phyloP scores from a whole-genome alignment of 2,797 vertebrate species.

The Arctocebus calabarensis region DNA sequence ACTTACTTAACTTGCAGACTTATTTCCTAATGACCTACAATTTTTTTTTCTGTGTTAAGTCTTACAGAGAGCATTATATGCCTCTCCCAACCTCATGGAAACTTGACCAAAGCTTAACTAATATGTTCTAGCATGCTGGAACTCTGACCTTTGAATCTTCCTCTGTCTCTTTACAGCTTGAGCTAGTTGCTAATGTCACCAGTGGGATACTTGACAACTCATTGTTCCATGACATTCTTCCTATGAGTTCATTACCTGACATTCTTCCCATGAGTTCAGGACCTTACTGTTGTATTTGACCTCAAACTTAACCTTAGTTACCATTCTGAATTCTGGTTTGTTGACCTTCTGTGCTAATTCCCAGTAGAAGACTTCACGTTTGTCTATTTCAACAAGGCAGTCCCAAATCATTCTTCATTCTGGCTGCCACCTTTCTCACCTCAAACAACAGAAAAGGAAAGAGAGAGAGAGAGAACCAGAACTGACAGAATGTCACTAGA shows the following conservation, averaged over 20 bases:
- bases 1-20: not conserved
- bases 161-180: not conserved
- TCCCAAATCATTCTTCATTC: not conserved
- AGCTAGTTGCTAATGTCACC: not conserved
- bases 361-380: not conserved
- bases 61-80: not conserved
- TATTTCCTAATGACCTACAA: not conserved
- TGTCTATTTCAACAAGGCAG: not conserved
- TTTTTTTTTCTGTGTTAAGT: not conserved
- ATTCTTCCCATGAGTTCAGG: not conserved
- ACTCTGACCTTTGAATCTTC: not conserved
- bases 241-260: not conserved
- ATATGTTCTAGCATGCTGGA: not conserved
- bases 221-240: not conserved
- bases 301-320: not conserved
- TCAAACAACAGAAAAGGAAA: not conserved
- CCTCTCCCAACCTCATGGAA: not conserved
- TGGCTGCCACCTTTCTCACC: not conserved
- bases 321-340: slow-evolving; percentile 10
- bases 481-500: not conserved
- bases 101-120: not conserved
- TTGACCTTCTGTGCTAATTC: not conserved
- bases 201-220: not conserved
- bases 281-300: not conserved
- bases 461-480: not conserved